Evolutionary conservation across 2,888 invertebrate species (phyloP).

Genomic region (Altica lythri): DNA sequence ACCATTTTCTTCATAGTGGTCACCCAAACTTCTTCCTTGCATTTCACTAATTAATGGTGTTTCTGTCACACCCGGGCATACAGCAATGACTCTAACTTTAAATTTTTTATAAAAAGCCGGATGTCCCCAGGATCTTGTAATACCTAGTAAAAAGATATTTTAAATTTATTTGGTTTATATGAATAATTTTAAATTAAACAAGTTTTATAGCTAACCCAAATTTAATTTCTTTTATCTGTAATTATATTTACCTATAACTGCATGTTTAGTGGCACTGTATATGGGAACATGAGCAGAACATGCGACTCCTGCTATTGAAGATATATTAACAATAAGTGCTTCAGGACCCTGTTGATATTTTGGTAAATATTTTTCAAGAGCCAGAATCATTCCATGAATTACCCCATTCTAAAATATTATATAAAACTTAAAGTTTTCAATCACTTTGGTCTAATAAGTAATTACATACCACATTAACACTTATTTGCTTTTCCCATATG

Average conservation of each 20-base stretch:
- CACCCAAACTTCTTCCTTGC: constrained; percentile 27
- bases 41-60: constrained; percentile 49
- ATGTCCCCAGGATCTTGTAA: constrained; percentile 26
- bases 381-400: constrained; percentile 35
- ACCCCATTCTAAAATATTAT: constrained; percentile 36
- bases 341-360: constrained; percentile 23
- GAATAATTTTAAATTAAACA: too few relatives aligned
- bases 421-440: not conserved
- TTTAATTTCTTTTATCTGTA: too few relatives aligned
- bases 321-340: constrained; percentile 29
- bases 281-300: constrained; percentile 18
- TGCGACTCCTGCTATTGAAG: constrained; percentile 24
- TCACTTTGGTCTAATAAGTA: too few relatives aligned
- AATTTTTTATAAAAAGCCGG: constrained; percentile 49
- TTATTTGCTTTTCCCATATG: constrained; percentile 38
- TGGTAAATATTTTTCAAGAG: constrained; percentile 28
- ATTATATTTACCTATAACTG: constrained; percentile 17
- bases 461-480: constrained; percentile 39
- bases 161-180: too few relatives aligned
- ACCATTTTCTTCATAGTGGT: constrained; percentile 25
- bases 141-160: too few relatives aligned
- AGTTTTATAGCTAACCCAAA: too few relatives aligned
- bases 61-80: constrained; percentile 61
- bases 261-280: constrained; percentile 27
- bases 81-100: constrained; percentile 58